phyloP scores from a whole-genome alignment of 2,797 vertebrate species.

The Acipenser transmontanus region DNA sequence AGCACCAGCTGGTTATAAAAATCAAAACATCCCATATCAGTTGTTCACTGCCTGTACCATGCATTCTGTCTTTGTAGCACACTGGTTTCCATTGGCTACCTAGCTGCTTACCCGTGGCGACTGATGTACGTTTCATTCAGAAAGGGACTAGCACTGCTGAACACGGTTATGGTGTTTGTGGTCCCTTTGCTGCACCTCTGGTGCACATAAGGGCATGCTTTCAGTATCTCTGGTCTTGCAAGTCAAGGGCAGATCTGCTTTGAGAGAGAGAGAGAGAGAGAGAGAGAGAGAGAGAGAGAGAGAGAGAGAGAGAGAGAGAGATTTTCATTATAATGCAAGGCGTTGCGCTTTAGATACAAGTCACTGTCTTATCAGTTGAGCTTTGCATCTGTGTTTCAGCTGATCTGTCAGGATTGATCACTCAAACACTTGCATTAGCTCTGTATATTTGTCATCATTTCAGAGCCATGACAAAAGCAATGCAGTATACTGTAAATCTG shows the following conservation, averaged over 20 bases:
- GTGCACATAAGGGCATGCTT: neutral
- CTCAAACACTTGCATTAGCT: neutral
- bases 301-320: no score
- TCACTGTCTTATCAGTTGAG: neutral
- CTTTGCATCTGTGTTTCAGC: neutral
- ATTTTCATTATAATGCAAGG: neutral
- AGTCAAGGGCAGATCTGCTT: no score
- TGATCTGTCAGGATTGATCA: conserved; percentile 1
- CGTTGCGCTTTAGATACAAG: neutral
- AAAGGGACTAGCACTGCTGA: neutral
- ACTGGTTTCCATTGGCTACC: conserved; percentile 4
- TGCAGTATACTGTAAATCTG: neutral
- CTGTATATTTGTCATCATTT: conserved; percentile 3
- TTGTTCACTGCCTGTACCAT: neutral
- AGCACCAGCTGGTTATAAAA: neutral
- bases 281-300: no score
- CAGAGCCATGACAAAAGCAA: neutral
- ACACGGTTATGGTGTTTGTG: neutral
- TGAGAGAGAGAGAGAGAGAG: no score
- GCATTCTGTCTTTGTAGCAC: neutral
- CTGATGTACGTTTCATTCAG: neutral
- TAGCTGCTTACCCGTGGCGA: conserved; percentile 7
- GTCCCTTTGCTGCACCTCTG: conserved; percentile 8
- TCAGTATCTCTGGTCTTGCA: no score
- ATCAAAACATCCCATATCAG: neutral